A percentile compares a stretch with the other conserved stretches of the same genome.
Evolutionary conservation across 2,113 vertebrate species (phyloP).

Genomic region (Takifugu bimaculatus): DNA sequence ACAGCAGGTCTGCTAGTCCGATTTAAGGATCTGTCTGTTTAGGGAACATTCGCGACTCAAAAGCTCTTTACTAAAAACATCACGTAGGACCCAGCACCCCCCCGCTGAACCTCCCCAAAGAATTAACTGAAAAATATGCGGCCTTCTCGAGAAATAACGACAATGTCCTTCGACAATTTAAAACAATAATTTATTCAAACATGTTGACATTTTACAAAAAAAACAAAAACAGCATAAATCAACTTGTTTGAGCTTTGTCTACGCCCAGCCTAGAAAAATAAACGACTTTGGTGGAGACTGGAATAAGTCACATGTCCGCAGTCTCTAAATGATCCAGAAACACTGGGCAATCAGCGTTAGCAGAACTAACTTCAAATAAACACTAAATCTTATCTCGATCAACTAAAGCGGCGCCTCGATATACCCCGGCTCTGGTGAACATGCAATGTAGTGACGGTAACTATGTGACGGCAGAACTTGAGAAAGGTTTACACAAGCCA

Average conservation of each 20-base stretch:
- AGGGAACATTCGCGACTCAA: neutral
- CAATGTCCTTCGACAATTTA: constrained; percentile 13
- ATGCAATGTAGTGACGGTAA: neutral
- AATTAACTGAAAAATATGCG: no score
- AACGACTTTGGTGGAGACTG: constrained; percentile 7
- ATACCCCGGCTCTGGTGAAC: neutral
- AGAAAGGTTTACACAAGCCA: constrained; percentile 2
- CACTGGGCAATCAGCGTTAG: neutral
- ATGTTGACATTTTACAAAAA: constrained; percentile 48
- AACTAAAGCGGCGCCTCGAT: constrained; percentile 23
- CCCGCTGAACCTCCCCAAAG: no score
- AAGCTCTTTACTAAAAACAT: no score
- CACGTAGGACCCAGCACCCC: no score
- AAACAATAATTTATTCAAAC: constrained; percentile 66
- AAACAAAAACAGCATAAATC: constrained; percentile 21
- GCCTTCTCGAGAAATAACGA: no score
- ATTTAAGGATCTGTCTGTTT: neutral
- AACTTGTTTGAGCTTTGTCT: constrained; percentile 6
- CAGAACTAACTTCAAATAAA: neutral
- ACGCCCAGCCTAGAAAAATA: constrained; percentile 20
- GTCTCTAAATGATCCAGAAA: neutral
- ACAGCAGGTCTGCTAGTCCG: neutral
- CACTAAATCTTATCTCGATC: constrained; percentile 28
- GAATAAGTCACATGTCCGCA: neutral
- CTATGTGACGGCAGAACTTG: constrained; percentile 6